phyloP scores from a whole-genome alignment of 2,797 vertebrate genomes.

The Clarias fuscus region DNA sequence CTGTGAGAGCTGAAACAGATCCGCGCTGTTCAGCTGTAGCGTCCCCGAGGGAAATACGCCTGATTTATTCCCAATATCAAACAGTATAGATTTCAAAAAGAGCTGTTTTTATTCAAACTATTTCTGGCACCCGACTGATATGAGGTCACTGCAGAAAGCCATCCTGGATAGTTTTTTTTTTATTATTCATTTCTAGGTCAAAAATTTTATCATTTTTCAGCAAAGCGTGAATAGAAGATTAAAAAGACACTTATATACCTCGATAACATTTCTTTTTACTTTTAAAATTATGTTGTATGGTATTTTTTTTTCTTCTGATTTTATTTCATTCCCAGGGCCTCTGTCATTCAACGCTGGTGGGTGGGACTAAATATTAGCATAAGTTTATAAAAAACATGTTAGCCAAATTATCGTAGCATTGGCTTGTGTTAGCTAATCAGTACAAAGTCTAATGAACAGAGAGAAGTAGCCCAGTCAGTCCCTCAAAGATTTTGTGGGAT shows the following conservation, averaged over 20 bases:
- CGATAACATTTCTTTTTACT: neutral
- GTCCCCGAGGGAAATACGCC: conserved; percentile 36
- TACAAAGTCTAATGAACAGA: neutral
- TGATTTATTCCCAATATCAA: conserved; percentile 40
- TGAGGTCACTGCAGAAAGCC: neutral
- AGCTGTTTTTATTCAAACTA: conserved; percentile 18
- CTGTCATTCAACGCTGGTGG: neutral
- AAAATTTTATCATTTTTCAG: neutral
- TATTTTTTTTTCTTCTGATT: neutral
- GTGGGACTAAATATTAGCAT: neutral
- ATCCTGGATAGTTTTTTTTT: neutral
- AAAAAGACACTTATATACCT: neutral
- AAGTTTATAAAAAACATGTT: neutral
- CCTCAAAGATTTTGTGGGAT: too few relatives aligned
- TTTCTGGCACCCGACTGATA: conserved; percentile 21
- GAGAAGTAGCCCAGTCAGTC: too few relatives aligned
- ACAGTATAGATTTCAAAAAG: conserved; percentile 31
- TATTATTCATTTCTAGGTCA: neutral
- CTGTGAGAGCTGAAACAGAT: conserved; percentile 40
- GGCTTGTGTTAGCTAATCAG: neutral
- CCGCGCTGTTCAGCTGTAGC: neutral
- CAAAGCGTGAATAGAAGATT: neutral
- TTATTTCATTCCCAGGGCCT: neutral
- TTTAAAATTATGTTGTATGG: neutral
- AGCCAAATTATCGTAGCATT: neutral